These are phyloP conservation scores for Dilophus febrilis DNA, from an alignment of 2,888 invertebrate genomes.

Conservation along the genomic window DNA sequence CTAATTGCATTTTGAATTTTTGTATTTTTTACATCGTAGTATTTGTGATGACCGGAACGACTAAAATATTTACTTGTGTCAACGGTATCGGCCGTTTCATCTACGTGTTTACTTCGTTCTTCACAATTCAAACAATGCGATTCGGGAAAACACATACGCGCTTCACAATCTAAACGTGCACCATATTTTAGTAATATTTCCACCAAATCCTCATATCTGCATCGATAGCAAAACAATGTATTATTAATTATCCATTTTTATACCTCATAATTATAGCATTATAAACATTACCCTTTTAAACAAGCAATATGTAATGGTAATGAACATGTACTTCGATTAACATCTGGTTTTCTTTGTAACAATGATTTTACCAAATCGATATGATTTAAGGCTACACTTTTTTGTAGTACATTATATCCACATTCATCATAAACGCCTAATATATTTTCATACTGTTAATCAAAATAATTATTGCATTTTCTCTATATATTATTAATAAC, in stretches of 20 bases:
- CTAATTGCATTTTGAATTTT: slow-evolving; percentile 52
- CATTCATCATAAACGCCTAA: slow-evolving; percentile 46
- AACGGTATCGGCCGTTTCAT: slow-evolving; percentile 33
- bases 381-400: slow-evolving; percentile 53
- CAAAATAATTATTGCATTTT: too few species aligned
- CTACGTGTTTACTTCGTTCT: slow-evolving; percentile 44
- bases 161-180: slow-evolving; percentile 50
- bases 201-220: slow-evolving; percentile 46
- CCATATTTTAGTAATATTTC: slow-evolving; percentile 50
- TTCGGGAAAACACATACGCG: slow-evolving; percentile 59
- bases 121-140: slow-evolving; percentile 53
- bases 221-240: slow-evolving; percentile 9
- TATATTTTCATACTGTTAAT: slow-evolving; percentile 45
- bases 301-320: slow-evolving; percentile 59
- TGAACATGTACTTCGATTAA: slow-evolving; percentile 55
- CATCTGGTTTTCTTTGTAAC: slow-evolving; percentile 40
- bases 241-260: not conserved
- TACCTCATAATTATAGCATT: slow-evolving; percentile 1
- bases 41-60: not conserved
- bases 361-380: slow-evolving; percentile 52
- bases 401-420: slow-evolving; percentile 54
- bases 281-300: slow-evolving; percentile 33
- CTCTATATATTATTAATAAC: too few species aligned
- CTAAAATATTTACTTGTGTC: slow-evolving; percentile 12
- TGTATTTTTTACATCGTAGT: slow-evolving; percentile 29